Evolutionary conservation across 2,797 vertebrate species (phyloP), one percentile per base, ranked within the genome.

Genomic region (Leuciscus waleckii): DNA sequence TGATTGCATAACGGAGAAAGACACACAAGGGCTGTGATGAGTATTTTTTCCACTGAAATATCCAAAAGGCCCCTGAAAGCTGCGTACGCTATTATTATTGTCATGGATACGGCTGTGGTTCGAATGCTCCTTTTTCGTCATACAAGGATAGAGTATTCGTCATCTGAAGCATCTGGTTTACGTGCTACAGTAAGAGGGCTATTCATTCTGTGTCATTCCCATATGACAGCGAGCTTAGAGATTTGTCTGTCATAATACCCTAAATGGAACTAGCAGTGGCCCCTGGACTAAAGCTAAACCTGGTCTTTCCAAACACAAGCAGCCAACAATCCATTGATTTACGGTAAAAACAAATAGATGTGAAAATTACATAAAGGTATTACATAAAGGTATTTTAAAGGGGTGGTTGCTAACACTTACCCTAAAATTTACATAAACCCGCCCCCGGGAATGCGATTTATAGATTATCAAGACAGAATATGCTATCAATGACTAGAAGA

Each of bases 91-190:
- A 56, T 70, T 46, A 63, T 79, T 65, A 79, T 65, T 70, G 23
- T 41, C 37, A 56, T 39, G 41, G 67, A 81, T 29, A 71, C 79
- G 1, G 17, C 46, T 39, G 65, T 69, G 79, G 26, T 49, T 49
- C 11, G 2, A 35, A 49, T 80, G 43, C 14, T 81, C 21, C 63
- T 81, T 81, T 65, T 70, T 81, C 49, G 32, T 81, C 79, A 81
- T 81, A 69, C 46, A 70, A 79, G 78, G 78, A 79, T 67, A 67
- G 29, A 32, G 65, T 79, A 79, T 13, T 26, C 23, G 79, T 81
- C 79, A 81, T 81, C 79, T 2, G 43, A 81, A 69, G 79, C 79
- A 81, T 81, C 65, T 69, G 79, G 65, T 65, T 69, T 81, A 69
- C 4, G 23, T 54, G 46, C 65, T 39, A n/a, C 79, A 56, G 79